phyloP scores from a whole-genome alignment of 35 echinoderm and acorn worm genomes.

The Apostichopus parvimensis region DNA sequence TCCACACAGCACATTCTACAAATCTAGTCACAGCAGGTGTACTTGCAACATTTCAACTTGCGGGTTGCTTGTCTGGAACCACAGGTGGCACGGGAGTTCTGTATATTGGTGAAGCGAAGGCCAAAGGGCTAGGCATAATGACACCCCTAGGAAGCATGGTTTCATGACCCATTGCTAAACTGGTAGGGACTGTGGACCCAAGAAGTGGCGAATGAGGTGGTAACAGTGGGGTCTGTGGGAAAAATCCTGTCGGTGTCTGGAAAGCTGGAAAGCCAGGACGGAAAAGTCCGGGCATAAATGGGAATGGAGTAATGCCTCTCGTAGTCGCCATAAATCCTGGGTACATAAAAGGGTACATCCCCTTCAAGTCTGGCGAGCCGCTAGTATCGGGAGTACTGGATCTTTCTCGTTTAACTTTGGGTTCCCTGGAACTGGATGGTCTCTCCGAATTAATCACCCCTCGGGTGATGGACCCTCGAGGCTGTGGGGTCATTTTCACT shows the following conservation, averaged over 20 bases:
- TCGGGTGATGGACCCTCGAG: constrained; percentile 84
- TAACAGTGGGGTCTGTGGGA: constrained; percentile 63
- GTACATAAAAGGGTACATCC: constrained; percentile 32
- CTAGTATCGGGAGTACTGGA: constrained; percentile 16
- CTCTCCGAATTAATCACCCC: constrained; percentile 70
- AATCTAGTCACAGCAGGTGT: not conserved
- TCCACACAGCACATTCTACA: no score
- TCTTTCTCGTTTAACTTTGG: not conserved
- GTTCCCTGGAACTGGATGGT: constrained; percentile 16
- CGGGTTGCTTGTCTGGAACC: constrained; percentile 48
- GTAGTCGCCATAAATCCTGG: constrained; percentile 51
- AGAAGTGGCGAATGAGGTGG: constrained; percentile 64
- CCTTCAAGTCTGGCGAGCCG: not conserved
- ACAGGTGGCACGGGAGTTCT: constrained; percentile 31
- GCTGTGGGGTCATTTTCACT: constrained; percentile 76
- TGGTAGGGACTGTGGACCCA: constrained; percentile 54
- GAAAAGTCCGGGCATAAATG: constrained; percentile 42
- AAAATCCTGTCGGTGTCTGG: constrained; percentile 48
- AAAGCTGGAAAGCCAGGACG: constrained; percentile 40
- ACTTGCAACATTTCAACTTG: constrained; percentile 4
- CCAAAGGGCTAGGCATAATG: constrained; percentile 57
- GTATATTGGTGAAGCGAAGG: constrained; percentile 53
- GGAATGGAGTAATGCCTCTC: constrained; percentile 53
- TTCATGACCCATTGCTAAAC: constrained; percentile 57
- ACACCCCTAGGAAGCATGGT: constrained; percentile 58